These are phyloP conservation scores for Coptodon rendalli DNA, from an alignment of 2,113 vertebrate genomes.

Conservation along the genomic window DNA sequence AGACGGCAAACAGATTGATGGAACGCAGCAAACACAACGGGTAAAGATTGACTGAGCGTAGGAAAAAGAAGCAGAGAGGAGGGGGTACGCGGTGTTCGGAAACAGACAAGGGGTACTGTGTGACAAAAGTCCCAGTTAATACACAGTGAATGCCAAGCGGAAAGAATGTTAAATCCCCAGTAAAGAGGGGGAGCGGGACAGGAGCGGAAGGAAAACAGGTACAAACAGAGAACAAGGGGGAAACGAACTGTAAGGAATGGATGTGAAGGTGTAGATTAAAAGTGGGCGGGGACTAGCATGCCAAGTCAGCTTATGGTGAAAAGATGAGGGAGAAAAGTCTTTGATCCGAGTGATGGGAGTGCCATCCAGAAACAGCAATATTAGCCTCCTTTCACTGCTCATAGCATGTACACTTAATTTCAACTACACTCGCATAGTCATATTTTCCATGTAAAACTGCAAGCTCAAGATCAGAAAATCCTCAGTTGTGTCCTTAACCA, in stretches of 20 bases:
- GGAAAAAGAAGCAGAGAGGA: not conserved
- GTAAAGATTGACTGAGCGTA: not conserved
- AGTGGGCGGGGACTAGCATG: not conserved
- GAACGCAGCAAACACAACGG: not conserved
- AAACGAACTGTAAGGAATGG: slow-evolving; percentile 40
- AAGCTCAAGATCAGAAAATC: not conserved
- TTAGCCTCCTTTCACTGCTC: not conserved
- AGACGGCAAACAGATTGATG: not conserved
- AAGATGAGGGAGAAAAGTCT: not conserved
- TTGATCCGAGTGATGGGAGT: not conserved
- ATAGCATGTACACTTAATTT: not conserved
- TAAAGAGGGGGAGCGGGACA: not conserved
- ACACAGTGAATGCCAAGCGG: slow-evolving; percentile 60
- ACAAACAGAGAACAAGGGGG: slow-evolving; percentile 15
- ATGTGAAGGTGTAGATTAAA: slow-evolving; percentile 30
- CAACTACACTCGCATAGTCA: not conserved
- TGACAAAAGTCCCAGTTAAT: slow-evolving; percentile 66
- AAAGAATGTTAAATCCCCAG: slow-evolving; percentile 73
- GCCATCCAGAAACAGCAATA: not conserved
- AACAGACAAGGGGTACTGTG: slow-evolving; percentile 40
- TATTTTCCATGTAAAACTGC: not conserved
- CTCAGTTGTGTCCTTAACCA: not conserved
- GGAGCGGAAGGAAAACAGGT: slow-evolving; percentile 16
- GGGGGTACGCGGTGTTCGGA: slow-evolving; percentile 5
- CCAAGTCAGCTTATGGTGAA: not conserved